These are phyloP conservation scores for Aphis gossypii DNA, from an alignment of 1,140 invertebrate species.

Conservation along the genomic window DNA sequence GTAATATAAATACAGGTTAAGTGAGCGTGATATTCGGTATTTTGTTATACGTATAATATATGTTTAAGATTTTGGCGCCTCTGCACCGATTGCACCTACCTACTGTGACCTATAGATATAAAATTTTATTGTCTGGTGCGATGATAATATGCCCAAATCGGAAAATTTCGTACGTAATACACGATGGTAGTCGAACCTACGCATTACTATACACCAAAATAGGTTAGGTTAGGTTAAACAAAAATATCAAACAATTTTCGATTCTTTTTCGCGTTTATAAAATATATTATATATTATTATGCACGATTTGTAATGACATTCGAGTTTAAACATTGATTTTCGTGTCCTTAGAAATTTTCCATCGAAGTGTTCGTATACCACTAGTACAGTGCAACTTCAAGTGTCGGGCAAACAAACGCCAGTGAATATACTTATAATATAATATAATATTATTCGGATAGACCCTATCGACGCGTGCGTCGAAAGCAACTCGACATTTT, in stretches of 20 bases:
- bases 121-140: not conserved
- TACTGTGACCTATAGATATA: not conserved
- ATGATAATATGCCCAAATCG: not conserved
- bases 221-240: too few relatives aligned
- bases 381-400: not conserved
- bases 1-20: too few relatives aligned
- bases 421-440: not conserved
- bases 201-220: not conserved
- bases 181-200: not conserved
- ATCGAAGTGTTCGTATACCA: not conserved
- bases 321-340: not conserved
- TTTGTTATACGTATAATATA: too few relatives aligned
- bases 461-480: not conserved
- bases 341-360: not conserved
- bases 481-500: not conserved
- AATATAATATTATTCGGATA: conserved; percentile 14
- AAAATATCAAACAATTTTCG: not conserved
- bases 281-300: not conserved
- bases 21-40: too few relatives aligned
- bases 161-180: too few relatives aligned
- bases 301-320: not conserved
- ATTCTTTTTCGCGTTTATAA: not conserved
- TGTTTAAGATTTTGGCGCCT: not conserved
- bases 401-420: not conserved
- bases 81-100: not conserved